Evolutionary conservation across 2,888 invertebrate genomes (phyloP), one percentile per base, ranked within the genome.

Genomic region (Drosophila testacea): DNA sequence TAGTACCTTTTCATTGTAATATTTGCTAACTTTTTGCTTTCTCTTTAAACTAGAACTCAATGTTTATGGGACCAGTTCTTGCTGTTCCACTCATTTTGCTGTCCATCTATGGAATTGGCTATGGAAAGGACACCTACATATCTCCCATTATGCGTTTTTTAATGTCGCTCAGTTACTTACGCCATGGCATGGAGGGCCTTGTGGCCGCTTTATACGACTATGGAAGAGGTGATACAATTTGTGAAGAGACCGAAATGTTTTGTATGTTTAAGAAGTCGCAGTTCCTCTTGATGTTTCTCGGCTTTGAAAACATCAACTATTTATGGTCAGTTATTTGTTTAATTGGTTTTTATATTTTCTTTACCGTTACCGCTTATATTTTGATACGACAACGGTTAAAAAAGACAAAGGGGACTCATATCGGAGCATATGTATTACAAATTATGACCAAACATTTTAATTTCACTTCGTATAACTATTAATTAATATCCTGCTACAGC

Each of bases 41-140:
- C 16, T 34, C 6, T 60, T 16, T 55, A n/a, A 61, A 93, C 9
- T 93, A 97, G 97, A 97, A 97, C 89, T 95, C 96, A 32, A 96
- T 98, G 92, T 98, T 98, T 92, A 93, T 98, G 81, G 98, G 98
- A 0, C 98, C 98, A 13, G 96, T 97, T 0, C 90, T 96, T 65
- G 94, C 96, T 57, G 98, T 98, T 5, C 98, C 98, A 0, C 93
- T 98, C 10, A 96, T 98, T 94, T 92, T 98, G 62, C 94, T 98
- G 52, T 96, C 98, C 5, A 96, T 96, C 0, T 96, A 96, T 89
- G 97, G 98, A 34, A 96, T 98, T 86, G 98, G 98, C 5, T 95
- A 95, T 68, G 96, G 96, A 1, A 93, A 94, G n/a, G 93, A 94
- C 0, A 95, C 96, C 0, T 94, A 91, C 54, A 87, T 96, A 22